Evolutionary conservation across 92 coral and sea anemone genomes (phyloP), one percentile per base, ranked within the genome.

Genomic region (Metridium senile): DNA sequence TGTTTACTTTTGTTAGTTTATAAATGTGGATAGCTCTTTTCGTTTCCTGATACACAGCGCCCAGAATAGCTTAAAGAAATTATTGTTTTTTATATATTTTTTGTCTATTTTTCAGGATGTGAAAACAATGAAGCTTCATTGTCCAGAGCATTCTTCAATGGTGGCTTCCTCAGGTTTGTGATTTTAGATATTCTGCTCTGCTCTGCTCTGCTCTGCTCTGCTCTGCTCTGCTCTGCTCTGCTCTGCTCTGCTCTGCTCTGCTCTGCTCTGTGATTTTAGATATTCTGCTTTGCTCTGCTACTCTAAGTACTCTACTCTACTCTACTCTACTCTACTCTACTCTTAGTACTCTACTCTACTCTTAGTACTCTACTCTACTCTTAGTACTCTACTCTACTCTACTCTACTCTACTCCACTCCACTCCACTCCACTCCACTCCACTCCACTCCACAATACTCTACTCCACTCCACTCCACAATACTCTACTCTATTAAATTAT

Each of bases 51-150:
- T 62, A 16, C 71, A 66, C 71, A 66, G 71, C 45, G 9, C 27
- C 20, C 71, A 13, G 4, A 27, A 39, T 2, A 31, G 21, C 17
- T 65, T 21, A 32, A 16, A 31, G 26, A 7, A 43, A 3, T 65
- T 0, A 28, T 1, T 29, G 7, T 27, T 46, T n/a, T n/a, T n/a
- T n/a, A n/a, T n/a, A n/a, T 76, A 29, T 1, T 27, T 56, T 23
- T 26, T 61, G 64, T 17, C n/a, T 35, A 2, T 58, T 19, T 69
- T 71, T 54, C 74, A 94, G 98, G 97, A 95, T 79, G 90, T 93
- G n/a, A 90, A 91, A 59, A 93, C 91, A 34, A 82, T 93, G 90
- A 89, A 93, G 67, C 88, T 93, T 21, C 87, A 92, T 72, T 95
- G 99, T 68, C 65, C 80, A 63, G 83, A 70, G 57, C 99, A 95